Conservation (phyloP, 2,888 invertebrate genomes). For the Tolmerus cingulatus region DNA sequence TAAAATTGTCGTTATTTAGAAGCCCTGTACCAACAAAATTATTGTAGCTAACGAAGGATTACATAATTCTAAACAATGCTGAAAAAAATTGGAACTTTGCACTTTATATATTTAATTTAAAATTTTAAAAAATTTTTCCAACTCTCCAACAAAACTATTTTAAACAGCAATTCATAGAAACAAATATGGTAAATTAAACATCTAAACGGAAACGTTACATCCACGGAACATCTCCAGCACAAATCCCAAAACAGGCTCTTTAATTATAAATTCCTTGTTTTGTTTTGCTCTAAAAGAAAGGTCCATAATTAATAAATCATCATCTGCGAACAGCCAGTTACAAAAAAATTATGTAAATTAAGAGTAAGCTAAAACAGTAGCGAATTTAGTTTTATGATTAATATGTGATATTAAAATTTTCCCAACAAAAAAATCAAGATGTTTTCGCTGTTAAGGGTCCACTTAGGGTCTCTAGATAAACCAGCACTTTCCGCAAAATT, state of each 20-base stretch:
- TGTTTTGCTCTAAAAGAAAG: not conserved
- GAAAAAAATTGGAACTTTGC: no score
- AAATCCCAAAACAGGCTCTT: not conserved
- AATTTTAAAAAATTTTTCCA: no score
- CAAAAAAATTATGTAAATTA: not conserved
- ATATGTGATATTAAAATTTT: not conserved
- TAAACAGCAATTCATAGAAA: no score
- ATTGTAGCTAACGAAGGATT: no score
- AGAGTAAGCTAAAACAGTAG: not conserved
- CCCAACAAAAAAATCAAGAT: not conserved
- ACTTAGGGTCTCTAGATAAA: not conserved
- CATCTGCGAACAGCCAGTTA: not conserved
- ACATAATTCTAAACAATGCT: no score
- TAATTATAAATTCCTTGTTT: not conserved
- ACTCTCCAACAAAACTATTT: no score
- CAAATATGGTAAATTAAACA: no score
- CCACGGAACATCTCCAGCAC: not conserved
- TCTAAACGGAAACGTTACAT: not conserved
- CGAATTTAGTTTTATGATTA: not conserved
- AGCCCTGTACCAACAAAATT: no score
- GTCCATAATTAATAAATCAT: not conserved
- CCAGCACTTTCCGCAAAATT: not conserved
- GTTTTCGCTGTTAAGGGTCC: not conserved
- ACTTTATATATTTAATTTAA: no score
- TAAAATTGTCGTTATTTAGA: no score